Conservation (phyloP, 2,113 vertebrate species). For the Charadrius vociferus region DNA sequence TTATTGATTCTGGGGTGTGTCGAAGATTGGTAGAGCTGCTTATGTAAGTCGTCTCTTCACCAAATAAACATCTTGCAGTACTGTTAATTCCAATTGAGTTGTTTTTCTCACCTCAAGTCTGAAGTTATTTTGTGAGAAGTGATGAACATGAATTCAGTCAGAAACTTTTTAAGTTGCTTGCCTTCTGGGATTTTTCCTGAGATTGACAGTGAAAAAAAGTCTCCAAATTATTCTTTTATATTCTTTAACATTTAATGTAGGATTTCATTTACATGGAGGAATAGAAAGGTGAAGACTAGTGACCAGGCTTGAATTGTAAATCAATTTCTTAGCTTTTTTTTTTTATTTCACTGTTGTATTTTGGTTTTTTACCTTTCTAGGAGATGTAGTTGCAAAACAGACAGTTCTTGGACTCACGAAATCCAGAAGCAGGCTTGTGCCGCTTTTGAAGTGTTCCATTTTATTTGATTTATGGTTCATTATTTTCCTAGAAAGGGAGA, state of each 20-base stretch:
- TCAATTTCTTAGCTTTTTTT: not conserved
- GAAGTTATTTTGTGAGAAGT: not conserved
- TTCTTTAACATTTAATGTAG: not conserved
- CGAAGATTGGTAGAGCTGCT: slow-evolving; percentile 91
- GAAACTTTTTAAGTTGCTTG: not conserved
- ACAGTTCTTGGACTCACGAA: accelerated
- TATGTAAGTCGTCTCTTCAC: slow-evolving; percentile 79
- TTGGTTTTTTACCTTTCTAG: not conserved
- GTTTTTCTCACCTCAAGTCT: not conserved
- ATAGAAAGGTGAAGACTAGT: not conserved
- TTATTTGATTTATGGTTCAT: not conserved
- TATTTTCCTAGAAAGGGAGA: not conserved
- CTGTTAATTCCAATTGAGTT: not conserved
- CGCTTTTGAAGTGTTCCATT: not conserved
- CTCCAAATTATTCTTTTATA: not conserved
- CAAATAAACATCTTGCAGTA: not conserved
- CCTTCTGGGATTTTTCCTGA: not conserved
- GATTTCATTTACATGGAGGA: not conserved
- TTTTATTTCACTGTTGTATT: not conserved
- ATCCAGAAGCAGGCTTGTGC: not conserved
- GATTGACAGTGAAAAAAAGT: not conserved
- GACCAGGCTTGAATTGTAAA: not conserved
- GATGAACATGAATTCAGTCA: not conserved
- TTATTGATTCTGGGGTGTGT: slow-evolving; percentile 93
- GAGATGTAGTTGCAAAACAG: not conserved